phyloP scores from a whole-genome alignment of 2,888 invertebrate species.

The Eubasilissa splendida region DNA sequence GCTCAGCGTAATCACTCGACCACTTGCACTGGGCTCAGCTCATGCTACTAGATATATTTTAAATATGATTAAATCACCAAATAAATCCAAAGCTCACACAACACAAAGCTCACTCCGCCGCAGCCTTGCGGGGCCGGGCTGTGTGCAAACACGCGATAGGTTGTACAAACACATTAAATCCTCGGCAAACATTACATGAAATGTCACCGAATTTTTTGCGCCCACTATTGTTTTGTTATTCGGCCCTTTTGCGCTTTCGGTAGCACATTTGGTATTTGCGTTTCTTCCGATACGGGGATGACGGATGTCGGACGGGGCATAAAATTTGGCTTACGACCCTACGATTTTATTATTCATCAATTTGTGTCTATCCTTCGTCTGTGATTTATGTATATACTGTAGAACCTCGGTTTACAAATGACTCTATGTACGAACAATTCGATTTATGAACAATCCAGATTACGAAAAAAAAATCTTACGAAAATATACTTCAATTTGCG shows the following conservation, averaged over 20 bases:
- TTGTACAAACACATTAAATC: slow-evolving; percentile 57
- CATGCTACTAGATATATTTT: slow-evolving; percentile 32
- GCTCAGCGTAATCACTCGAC: slow-evolving; percentile 15
- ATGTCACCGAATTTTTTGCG: slow-evolving; percentile 52
- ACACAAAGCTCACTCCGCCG: slow-evolving; percentile 32
- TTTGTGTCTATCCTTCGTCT: background rate
- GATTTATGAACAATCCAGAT: too few relatives aligned
- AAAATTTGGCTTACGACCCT: slow-evolving; percentile 28
- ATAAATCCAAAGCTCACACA: slow-evolving; percentile 36
- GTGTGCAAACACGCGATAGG: slow-evolving; percentile 53
- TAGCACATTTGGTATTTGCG: slow-evolving; percentile 40
- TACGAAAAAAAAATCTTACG: too few relatives aligned
- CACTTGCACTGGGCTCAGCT: slow-evolving; percentile 16
- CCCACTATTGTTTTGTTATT: slow-evolving; percentile 48
- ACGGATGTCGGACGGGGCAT: slow-evolving; percentile 31
- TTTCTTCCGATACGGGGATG: slow-evolving; percentile 31
- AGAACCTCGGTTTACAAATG: too few relatives aligned
- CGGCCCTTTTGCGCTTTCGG: slow-evolving; percentile 37
- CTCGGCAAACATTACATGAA: slow-evolving; percentile 54
- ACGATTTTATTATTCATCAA: slow-evolving; percentile 17
- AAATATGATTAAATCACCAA: slow-evolving; percentile 38
- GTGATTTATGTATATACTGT: slow-evolving; percentile 6
- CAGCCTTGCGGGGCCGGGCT: slow-evolving; percentile 43
- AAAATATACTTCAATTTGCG: too few relatives aligned
- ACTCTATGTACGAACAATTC: too few relatives aligned